phyloP scores from a whole-genome alignment of 2,113 vertebrate genomes.

The Nannospalax galili region DNA sequence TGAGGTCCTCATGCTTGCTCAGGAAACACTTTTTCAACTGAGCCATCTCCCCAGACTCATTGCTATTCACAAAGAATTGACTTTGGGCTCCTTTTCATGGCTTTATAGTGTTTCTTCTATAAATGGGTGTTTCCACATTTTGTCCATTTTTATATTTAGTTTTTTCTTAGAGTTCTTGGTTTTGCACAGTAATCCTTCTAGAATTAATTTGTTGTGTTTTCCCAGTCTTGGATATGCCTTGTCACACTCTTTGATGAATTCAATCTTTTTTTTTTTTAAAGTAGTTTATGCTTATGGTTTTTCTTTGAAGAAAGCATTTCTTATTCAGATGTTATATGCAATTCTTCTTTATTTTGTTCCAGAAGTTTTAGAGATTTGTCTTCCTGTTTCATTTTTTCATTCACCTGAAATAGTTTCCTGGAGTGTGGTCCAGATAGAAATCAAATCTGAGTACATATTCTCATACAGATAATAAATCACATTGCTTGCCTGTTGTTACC shows the following conservation, averaged over 20 bases:
- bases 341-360: slow-evolving; percentile 7
- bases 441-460: slow-evolving; percentile 11
- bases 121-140: not conserved
- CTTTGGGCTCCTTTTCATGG: not conserved
- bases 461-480: not conserved
- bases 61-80: not conserved
- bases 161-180: not conserved
- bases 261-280: not conserved
- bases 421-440: not conserved
- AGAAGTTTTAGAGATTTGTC: slow-evolving; percentile 2
- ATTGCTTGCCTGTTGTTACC: not conserved
- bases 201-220: slow-evolving; percentile 6
- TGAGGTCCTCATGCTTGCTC: not conserved
- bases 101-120: not conserved
- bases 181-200: not conserved
- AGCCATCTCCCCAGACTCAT: not conserved
- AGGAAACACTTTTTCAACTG: not conserved
- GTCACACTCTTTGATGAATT: not conserved
- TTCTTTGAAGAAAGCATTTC: not conserved
- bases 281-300: not conserved
- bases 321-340: not conserved
- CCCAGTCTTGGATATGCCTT: not conserved
- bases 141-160: not conserved
- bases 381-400: not conserved
- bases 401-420: not conserved